These are phyloP conservation scores for Phylloscopus trochiloides DNA, from an alignment of 2,113 vertebrate species.

Conservation along the genomic window DNA sequence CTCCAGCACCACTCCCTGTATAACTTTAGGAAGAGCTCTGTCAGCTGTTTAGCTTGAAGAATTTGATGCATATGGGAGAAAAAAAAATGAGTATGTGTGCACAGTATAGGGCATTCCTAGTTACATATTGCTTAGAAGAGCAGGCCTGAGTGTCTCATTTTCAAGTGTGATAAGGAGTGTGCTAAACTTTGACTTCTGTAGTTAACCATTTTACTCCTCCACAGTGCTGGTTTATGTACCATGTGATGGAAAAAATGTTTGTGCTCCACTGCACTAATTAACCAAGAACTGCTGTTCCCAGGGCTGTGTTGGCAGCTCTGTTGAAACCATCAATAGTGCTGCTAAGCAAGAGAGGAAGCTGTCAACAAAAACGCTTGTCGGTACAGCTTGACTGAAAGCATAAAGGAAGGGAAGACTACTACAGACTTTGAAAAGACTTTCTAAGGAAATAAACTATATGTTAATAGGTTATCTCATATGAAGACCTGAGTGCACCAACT, in stretches of 20 bases:
- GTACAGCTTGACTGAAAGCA: neutral
- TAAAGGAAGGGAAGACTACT: neutral
- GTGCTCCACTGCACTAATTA: slow-evolving; percentile 56
- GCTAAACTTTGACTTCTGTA: neutral
- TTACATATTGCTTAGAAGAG: neutral
- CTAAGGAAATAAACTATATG: neutral
- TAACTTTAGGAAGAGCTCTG: neutral
- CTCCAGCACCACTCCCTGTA: neutral
- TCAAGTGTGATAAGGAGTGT: neutral
- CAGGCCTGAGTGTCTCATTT: neutral
- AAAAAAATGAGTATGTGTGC: neutral
- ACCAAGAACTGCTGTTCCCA: slow-evolving; percentile 25
- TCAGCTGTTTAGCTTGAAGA: neutral
- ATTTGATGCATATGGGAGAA: neutral
- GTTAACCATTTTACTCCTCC: neutral
- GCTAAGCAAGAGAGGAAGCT: slow-evolving; percentile 8
- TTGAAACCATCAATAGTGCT: slow-evolving; percentile 19
- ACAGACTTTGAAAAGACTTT: neutral
- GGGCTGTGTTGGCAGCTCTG: slow-evolving; percentile 33
- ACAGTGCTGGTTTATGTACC: neutral
- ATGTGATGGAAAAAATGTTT: slow-evolving; percentile 38
- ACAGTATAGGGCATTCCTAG: neutral
- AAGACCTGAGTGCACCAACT: neutral
- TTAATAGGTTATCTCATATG: neutral
- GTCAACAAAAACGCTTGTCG: neutral